Conservation (phyloP, 2,113 vertebrate genomes). For the Cryptoleucopteryx plumbea region DNA sequence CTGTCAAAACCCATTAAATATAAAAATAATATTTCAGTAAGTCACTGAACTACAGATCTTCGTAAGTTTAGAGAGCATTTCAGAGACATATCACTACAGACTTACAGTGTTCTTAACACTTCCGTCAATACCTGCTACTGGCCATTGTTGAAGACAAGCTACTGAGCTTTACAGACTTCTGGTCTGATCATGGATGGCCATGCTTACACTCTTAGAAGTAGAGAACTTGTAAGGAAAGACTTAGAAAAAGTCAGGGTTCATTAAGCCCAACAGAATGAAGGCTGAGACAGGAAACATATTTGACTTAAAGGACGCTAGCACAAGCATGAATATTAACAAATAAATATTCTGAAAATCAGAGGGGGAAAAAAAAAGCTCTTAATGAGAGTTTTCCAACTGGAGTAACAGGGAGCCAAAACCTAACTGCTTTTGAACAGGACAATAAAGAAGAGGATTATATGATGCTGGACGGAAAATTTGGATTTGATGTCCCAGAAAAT, state of each 20-base stretch:
- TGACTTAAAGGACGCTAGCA: not conserved
- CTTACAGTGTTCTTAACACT: not conserved
- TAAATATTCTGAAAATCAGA: not conserved
- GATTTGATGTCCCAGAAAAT: not conserved
- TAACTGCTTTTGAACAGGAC: not conserved
- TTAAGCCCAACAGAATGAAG: not conserved
- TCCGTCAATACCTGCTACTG: not conserved
- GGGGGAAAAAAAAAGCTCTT: not conserved
- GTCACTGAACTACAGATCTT: not conserved
- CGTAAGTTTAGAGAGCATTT: not conserved
- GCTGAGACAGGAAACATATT: not conserved
- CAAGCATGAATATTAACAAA: not conserved
- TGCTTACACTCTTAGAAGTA: not conserved
- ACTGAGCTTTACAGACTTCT: not conserved
- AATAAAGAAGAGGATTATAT: not conserved
- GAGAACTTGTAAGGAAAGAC: not conserved
- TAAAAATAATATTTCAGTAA: not conserved
- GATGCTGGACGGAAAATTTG: not conserved
- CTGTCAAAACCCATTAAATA: not conserved
- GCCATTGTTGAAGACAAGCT: not conserved
- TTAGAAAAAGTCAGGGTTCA: not conserved
- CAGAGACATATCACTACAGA: not conserved
- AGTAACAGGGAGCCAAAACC: not conserved
- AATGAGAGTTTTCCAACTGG: not conserved
- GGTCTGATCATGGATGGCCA: not conserved